A percentile compares a stretch with the other conserved stretches of the same genome.
These are phyloP conservation scores for Bubo blakistoni DNA, from an alignment of 2,113 vertebrate genomes.

Conservation along the genomic window DNA sequence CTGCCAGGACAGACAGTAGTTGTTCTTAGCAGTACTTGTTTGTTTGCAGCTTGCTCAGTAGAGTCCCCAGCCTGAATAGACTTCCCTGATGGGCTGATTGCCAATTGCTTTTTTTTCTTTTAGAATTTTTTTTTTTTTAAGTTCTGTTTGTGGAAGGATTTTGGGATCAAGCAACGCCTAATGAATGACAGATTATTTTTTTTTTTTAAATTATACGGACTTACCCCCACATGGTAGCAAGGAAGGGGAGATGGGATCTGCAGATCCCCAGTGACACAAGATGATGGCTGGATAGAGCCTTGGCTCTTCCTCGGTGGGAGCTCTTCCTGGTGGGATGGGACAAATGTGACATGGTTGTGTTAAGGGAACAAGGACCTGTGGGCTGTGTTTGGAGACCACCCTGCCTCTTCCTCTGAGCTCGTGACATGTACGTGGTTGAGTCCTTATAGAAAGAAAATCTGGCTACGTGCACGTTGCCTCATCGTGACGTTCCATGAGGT, in stretches of 20 bases:
- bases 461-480: rapidly evolving
- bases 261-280: too few relatives aligned
- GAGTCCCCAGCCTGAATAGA: rapidly evolving
- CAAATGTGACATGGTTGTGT: rapidly evolving
- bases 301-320: not conserved
- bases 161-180: not conserved
- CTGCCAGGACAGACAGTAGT: not conserved
- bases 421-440: not conserved
- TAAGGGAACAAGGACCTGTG: not conserved
- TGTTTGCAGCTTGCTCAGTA: not conserved
- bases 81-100: rapidly evolving
- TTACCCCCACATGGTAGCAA: rapidly evolving
- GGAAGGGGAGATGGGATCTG: not conserved
- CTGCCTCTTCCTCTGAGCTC: not conserved
- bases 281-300: not conserved
- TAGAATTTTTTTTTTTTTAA: not conserved
- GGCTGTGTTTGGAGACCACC: not conserved
- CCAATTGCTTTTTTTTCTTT: not conserved
- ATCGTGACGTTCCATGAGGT: rapidly evolving
- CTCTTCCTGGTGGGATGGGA: not conserved
- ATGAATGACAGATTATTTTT: not conserved
- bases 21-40: not conserved
- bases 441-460: not conserved
- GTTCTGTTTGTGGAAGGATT: not conserved
- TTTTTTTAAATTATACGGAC: not conserved